Evolutionary conservation across 2,888 invertebrate species (phyloP), one percentile per base, ranked within the genome.

Genomic region (Tolmerus cingulatus): DNA sequence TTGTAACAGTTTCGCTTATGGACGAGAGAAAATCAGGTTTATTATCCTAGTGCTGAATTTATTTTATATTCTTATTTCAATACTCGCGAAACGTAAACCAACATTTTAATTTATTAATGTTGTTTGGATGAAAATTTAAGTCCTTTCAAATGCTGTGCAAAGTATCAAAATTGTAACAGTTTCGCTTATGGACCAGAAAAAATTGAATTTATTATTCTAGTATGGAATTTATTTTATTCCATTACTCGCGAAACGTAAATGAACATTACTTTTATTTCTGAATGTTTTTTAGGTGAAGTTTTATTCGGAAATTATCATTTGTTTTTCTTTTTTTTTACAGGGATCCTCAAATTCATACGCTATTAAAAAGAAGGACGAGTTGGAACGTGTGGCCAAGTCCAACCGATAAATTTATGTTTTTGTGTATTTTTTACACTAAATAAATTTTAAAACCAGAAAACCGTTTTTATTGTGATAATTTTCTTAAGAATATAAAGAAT

Each of bases 311-410:
- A 14, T 27, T 57, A 5, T 86, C 14, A 86, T 57, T 19, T 82
- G 16, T 74, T 9, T 40, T 57, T 34, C 87, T 81, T 86, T 87
- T 51, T 88, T 46, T 57, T 92, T 91, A 0, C 91, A 96, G 96
- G 99, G 99, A 90, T 99, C 99, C 89, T 99, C 99, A 89, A 99
- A 99, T 94, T 99, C 99, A 57, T 99, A 99, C 92, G 99, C 99
- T 90, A 99, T 99, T 94, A 99, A 99, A 95, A 99, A 99, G 95
- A 99, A 99, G 94, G 99, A 99, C 93, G 99, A 99, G 94, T 95
- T 99, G 93, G 99, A 99, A 94, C 98, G 99, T 95, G 99, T 99
- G 91, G 99, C 99, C 92, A 99, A 99, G 94, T 99, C 99, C 93
- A 99, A 99, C 96, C 97, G 99, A 97, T 99, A 99, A 98, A 92